These are phyloP conservation scores for Dichetophora obliterata DNA, from an alignment of 2,888 invertebrate genomes.

Conservation along the genomic window DNA sequence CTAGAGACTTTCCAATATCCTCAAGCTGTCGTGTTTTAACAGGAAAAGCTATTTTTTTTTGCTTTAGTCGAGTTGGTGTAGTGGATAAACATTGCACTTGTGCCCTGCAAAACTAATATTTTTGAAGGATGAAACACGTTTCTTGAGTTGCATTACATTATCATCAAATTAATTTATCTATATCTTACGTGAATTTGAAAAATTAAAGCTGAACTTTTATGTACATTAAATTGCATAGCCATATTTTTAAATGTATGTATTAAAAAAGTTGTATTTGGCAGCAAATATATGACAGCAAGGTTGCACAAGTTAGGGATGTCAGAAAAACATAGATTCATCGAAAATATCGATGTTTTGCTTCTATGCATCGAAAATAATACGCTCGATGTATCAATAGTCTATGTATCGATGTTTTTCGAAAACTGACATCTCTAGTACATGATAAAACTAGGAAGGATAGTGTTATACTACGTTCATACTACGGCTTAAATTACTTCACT, in stretches of 20 bases:
- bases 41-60: slow-evolving; percentile 11
- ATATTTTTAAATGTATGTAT: neutral
- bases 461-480: too few species aligned
- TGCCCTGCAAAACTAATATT: neutral
- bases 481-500: too few species aligned
- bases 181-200: slow-evolving; percentile 52
- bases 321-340: too few species aligned
- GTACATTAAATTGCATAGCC: slow-evolving; percentile 51
- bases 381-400: too few species aligned
- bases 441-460: too few species aligned
- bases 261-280: too few species aligned
- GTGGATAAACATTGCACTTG: neutral
- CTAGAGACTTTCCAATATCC: slow-evolving; percentile 75
- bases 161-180: neutral
- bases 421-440: too few species aligned
- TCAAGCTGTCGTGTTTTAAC: slow-evolving; percentile 57
- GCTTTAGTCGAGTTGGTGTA: neutral
- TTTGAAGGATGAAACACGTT: neutral
- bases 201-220: slow-evolving; percentile 50
- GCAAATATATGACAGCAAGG: too few species aligned
- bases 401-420: too few species aligned
- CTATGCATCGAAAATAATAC: too few species aligned
- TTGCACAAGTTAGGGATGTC: too few species aligned
- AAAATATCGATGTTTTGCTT: too few species aligned
- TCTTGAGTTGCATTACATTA: neutral